Evolutionary conservation across 2,888 invertebrate species (phyloP).

Genomic region (Eupithecia centaureata): DNA sequence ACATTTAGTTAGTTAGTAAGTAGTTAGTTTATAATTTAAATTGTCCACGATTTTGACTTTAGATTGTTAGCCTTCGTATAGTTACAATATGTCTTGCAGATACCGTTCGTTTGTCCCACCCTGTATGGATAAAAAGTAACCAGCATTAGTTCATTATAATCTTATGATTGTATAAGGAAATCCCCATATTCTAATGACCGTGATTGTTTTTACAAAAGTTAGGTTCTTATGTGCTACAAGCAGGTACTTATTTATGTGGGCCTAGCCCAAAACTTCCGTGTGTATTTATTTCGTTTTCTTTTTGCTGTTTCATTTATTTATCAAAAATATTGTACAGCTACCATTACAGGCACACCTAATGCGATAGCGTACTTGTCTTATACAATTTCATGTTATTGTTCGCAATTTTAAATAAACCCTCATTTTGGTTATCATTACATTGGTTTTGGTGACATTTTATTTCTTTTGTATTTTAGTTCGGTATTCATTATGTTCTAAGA

Average conservation of each 20-base stretch:
- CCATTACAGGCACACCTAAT: too few species aligned
- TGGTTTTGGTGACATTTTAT: constrained; percentile 5
- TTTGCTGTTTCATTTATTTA: too few species aligned
- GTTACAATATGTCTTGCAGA: too few species aligned
- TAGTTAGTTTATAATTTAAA: too few species aligned
- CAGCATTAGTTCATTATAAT: neutral
- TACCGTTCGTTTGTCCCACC: too few species aligned
- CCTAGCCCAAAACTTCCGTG: neutral
- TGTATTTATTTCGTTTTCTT: too few species aligned
- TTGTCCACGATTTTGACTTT: too few species aligned
- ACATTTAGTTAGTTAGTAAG: too few species aligned
- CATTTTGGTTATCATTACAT: neutral
- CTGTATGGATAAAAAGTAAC: too few species aligned
- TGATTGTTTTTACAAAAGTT: neutral
- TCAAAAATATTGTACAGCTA: too few species aligned
- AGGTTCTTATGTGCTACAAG: neutral
- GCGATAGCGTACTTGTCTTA: too few species aligned
- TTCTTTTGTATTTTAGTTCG: neutral
- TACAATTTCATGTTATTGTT: neutral
- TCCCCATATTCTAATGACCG: neutral
- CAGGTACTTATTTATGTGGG: neutral
- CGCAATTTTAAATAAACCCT: neutral
- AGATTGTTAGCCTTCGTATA: too few species aligned
- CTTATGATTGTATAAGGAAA: neutral
- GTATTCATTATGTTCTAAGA: constrained; percentile 26